Evolutionary conservation across 1,140 invertebrate genomes (phyloP).

Genomic region (Eupeodes corollae): DNA sequence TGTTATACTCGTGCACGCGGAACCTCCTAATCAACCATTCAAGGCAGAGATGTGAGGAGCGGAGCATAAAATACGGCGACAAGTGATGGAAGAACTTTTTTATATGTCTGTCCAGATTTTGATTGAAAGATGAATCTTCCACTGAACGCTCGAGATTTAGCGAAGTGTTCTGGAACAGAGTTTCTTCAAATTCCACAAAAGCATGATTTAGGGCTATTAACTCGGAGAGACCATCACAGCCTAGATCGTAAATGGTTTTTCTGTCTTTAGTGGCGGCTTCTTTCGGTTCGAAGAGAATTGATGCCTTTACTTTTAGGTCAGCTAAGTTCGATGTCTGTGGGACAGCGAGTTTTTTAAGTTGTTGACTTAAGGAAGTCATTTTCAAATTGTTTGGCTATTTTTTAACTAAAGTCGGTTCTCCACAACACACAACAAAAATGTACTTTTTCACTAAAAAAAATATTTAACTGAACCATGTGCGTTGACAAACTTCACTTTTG

Average conservation of each 20-base stretch:
- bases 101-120: constrained; percentile 63
- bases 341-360: constrained; percentile 64
- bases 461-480: no score
- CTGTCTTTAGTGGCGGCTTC: constrained; percentile 77
- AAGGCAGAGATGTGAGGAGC: constrained; percentile 73
- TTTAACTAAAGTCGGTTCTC: no score
- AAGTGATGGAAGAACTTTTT: constrained; percentile 66
- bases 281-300: constrained; percentile 77
- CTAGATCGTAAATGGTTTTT: constrained; percentile 74
- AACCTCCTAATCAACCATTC: constrained; percentile 90
- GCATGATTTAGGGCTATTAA: constrained; percentile 55
- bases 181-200: constrained; percentile 62
- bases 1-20: constrained; percentile 79
- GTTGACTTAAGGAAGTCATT: constrained; percentile 65
- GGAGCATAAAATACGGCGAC: constrained; percentile 78
- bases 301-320: constrained; percentile 58
- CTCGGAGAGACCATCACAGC: constrained; percentile 71
- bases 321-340: constrained; percentile 64
- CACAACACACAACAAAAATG: no score
- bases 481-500: no score
- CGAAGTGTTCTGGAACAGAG: constrained; percentile 63
- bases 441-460: no score
- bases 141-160: constrained; percentile 70
- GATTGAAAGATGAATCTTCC: constrained; percentile 60
- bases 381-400: no score